Evolutionary conservation across 2,113 vertebrate species (phyloP), one percentile per base, ranked within the genome.

Genomic region (Pterocles gutturalis): DNA sequence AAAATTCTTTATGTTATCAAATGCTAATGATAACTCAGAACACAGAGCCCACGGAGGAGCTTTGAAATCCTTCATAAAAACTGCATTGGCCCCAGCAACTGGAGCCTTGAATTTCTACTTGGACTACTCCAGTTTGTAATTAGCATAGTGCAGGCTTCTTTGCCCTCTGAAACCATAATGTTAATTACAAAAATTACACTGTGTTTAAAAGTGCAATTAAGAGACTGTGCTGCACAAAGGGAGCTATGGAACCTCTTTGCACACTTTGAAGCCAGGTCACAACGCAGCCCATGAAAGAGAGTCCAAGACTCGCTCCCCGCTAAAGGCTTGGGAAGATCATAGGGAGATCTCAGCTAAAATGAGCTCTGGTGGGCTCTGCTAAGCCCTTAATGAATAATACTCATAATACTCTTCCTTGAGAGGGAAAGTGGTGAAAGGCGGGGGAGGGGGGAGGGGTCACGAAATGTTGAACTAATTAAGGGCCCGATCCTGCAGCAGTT

Each of bases 161-260:
- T 98, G 98, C 98, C 98, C 98, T 98, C 98, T 98, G 98, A 98
- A 98, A 98, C 98, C 98, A 98, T 98, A 98, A 98, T 98, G 98
- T 98, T 98, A 98, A 98, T 98, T 98, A 98, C 98, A 98, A 98
- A 98, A 98, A 98, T 98, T 98, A 98, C 98, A 98, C 98, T 98
- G 98, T 98, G 98, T 98, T 98, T 98, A 98, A 98, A 98, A 98
- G 98, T 98, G 98, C 98, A 98, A 98, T 98, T 98, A 98, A 98
- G 98, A 98, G 98, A 98, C 98, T 97, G 96, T 92, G 95, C 96
- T 49, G 95, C 98, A 98, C 97, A 98, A 98, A 98, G 97, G 98
- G 98, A 98, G 97, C 97, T 29, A 82, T 95, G 97, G 97, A 98
- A 98, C 98, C 97, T 98, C 98, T 98, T 98, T 98, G 98, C 97